Percentiles rank a stretch among this genome's conserved stretches.
Evolutionary conservation across 2,113 vertebrate species (phyloP).

Genomic region (Epinephelus moara): DNA sequence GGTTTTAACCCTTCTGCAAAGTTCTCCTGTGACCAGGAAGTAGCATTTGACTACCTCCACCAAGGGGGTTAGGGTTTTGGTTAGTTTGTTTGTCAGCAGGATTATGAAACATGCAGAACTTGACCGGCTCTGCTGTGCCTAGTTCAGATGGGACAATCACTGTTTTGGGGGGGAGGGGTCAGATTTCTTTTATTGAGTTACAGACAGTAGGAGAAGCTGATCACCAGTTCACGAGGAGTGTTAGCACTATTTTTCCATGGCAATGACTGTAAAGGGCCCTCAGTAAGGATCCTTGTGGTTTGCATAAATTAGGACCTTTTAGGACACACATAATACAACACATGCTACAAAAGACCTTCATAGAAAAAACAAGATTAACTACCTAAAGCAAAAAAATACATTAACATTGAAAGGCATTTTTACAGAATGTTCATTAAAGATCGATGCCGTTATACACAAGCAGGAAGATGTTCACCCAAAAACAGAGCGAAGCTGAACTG

Average conservation of each 20-base stretch:
- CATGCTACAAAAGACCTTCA: conserved; percentile 40
- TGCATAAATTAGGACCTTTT: conserved; percentile 51
- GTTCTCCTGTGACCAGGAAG: background rate
- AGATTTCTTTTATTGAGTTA: background rate
- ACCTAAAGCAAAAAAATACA: background rate
- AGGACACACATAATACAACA: background rate
- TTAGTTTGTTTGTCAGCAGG: no score
- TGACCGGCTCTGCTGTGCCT: background rate
- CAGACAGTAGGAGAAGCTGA: background rate
- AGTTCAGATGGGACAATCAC: background rate
- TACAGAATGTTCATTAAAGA: conserved; percentile 7
- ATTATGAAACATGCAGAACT: no score
- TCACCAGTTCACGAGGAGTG: background rate
- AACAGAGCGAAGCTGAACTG: background rate
- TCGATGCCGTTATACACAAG: background rate
- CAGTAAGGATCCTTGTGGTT: conserved; percentile 23
- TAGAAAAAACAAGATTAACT: conserved; percentile 30
- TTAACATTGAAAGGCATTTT: background rate
- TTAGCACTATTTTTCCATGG: conserved; percentile 15
- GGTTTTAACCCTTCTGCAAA: background rate
- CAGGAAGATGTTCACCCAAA: background rate
- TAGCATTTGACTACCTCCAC: background rate
- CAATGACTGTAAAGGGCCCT: background rate
- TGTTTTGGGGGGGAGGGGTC: background rate
- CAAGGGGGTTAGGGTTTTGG: no score